Base-by-base conservation (phyloP, 1,140 invertebrate genomes). In the Zaprionus ornatus region DNA sequence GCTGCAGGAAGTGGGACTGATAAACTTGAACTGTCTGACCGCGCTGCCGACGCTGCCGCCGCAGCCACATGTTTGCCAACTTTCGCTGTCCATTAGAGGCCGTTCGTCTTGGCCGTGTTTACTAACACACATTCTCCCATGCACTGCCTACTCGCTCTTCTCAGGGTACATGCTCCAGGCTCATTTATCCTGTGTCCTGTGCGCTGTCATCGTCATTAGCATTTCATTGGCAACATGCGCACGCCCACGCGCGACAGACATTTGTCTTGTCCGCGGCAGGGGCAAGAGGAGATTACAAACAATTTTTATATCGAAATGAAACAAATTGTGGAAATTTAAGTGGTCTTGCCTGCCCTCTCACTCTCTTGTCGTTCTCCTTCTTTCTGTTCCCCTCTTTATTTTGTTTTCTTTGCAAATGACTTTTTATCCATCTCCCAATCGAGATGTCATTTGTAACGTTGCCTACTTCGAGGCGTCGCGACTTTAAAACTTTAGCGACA, bases 241-340 rank as follows among this genome's bases (percentile, higher is more conserved):
- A 62, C 81, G 74, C 78, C 80, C 54, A 70, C 69, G 64, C 68
- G 82, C 80, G 69, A 45, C 69, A 48, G 54, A 72, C 83, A 87
- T 87, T 87, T 87, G 84, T 87, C 84, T 80, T 80, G 67, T 59
- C 65, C 61, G 9, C 19, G 21, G 40, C n/a, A 6, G n/a, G n/a
- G 40, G n/a, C 2, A 6, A n/a, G 40, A 6, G 15, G n/a, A n/a
- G 40, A 17, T 17, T 45, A 17, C 40, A 50, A 50, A 50, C 19
- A 27, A 69, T 69, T 75, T 70, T 63, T 70, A 66, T 79, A 63
- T 80, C 73, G 63, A 83, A 87, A 87, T 80, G 72, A 83, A 74
- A 83, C 73, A 87, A 87, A 87, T 87, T 88, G 84, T 83, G 73
- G 52, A 74, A 80, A 83, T 80, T 80, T 74, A 82, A 88, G 80